Evolutionary conservation across 1,140 invertebrate species (phyloP).

Genomic region (Tribolium madens): DNA sequence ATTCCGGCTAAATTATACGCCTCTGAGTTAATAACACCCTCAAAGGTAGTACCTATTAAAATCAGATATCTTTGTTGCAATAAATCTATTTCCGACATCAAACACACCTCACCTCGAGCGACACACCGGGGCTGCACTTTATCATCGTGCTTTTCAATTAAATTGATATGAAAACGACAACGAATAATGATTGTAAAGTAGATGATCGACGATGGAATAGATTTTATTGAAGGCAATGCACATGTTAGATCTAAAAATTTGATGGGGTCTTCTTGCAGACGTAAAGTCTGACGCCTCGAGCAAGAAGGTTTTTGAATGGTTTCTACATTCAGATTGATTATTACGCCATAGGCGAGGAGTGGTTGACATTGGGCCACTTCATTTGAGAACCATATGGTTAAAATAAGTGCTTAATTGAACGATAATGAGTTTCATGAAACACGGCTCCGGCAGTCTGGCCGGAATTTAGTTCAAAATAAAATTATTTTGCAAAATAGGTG

Average conservation of each 20-base stretch:
- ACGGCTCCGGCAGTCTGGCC: neutral
- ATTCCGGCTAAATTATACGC: conserved; percentile 17
- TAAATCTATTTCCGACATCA: conserved; percentile 37
- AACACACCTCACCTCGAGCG: conserved; percentile 9
- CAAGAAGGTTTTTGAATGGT: conserved; percentile 36
- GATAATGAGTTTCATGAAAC: neutral
- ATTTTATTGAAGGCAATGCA: conserved; percentile 14
- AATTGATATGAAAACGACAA: conserved; percentile 24
- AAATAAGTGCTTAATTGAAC: conserved; percentile 28
- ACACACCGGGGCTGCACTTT: conserved; percentile 13
- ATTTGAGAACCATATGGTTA: conserved; percentile 48
- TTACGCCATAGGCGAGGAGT: conserved; percentile 45
- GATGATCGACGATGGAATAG: conserved; percentile 2
- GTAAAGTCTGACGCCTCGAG: conserved; percentile 27
- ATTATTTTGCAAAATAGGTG: neutral
- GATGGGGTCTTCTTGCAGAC: conserved; percentile 39
- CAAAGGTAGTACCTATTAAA: conserved; percentile 34
- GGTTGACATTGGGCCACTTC: conserved; percentile 50
- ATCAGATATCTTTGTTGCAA: conserved; percentile 30
- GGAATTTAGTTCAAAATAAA: neutral
- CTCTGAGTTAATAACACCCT: conserved; percentile 21
- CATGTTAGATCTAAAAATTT: conserved; percentile 27
- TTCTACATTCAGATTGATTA: conserved; percentile 40
- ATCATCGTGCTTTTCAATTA: conserved; percentile 26
- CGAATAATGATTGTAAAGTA: conserved; percentile 8